Evolutionary conservation across 2,888 invertebrate genomes (phyloP).

Genomic region (Aphidoletes aphidimyza): DNA sequence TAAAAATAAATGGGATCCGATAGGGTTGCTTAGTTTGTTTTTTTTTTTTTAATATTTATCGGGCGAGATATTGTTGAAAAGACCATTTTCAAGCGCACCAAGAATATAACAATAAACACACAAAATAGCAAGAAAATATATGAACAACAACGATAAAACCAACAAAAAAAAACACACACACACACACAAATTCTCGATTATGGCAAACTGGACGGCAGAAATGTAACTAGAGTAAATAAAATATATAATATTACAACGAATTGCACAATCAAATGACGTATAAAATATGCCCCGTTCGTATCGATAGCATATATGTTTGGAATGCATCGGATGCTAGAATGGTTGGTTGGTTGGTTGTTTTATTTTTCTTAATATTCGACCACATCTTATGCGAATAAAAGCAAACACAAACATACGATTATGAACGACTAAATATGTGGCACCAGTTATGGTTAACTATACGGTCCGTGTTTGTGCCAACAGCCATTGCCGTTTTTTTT

Average conservation of each 20-base stretch:
- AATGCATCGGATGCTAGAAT: conserved; percentile 7
- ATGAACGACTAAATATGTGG: conserved; percentile 2
- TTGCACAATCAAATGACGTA: conserved; percentile 39
- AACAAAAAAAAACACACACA: background rate
- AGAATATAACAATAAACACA: conserved; percentile 25
- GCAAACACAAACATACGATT: conserved; percentile 6
- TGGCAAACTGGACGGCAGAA: background rate
- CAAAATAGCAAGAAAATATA: no score
- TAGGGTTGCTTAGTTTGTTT: conserved; percentile 48
- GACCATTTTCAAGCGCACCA: background rate
- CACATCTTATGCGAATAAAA: background rate
- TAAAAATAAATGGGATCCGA: conserved; percentile 50
- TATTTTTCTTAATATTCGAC: conserved; percentile 8
- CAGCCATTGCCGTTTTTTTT: background rate
- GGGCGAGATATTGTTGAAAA: background rate
- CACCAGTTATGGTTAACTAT: conserved; percentile 43
- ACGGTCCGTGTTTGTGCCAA: conserved; percentile 16
- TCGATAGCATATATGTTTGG: background rate
- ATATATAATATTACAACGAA: conserved; percentile 5
- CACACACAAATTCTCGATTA: no score
- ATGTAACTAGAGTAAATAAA: conserved; percentile 32
- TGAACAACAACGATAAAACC: no score
- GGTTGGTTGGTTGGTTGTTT: no score
- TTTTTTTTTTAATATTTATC: conserved; percentile 17
- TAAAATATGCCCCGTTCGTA: background rate